Evolutionary conservation across 2,888 invertebrate species (phyloP), one percentile per base, ranked within the genome.

Genomic region (Abrostola triplasia): DNA sequence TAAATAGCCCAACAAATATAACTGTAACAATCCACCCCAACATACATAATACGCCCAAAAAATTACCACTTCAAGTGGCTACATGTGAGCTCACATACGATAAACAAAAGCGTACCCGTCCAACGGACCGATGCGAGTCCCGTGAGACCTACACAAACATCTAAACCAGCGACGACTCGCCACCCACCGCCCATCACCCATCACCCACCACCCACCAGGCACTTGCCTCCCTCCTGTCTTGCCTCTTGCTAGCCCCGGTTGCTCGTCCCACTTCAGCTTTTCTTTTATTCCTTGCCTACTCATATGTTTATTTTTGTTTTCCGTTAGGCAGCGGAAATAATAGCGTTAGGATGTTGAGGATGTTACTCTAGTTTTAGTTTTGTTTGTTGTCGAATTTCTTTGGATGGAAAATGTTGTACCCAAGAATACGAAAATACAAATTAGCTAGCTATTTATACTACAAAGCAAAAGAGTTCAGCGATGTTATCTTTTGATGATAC

Each of bases 291-390:
- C 89, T 87, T 84, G 88, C 91, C 89, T 89, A 88, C 92, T 90
- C 92, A 90, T 91, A 85, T 91, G 90, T 92, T 93, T 93, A 93
- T 94, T 94, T 94, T 94, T 94, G 94, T 94, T 94, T 93, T 92
- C 91, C 87, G 92, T 89, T 91, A 92, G 88, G 90, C 89, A 77
- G 89, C 85, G 93, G 91, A 92, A 92, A 92, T 93, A 93, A 93
- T 92, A 83, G 88, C 84, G 90, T 80, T 88, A 81, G 83, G 70
- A 83, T 86, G 71, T 59, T 83, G 73, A 80, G 88, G 93, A 92
- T 85, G 77, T 72, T 67, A 79, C 73, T 47, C 44, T 47, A n/a
- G 41, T 41, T 47, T 47, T 47, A 7, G 13, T 47, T 47, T 47
- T 9, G 44, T 8, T 24, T 47, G 11, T 24, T 47, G 44, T 4